Conservation (phyloP, 2,888 invertebrate genomes). For the Lamproptera curius region DNA sequence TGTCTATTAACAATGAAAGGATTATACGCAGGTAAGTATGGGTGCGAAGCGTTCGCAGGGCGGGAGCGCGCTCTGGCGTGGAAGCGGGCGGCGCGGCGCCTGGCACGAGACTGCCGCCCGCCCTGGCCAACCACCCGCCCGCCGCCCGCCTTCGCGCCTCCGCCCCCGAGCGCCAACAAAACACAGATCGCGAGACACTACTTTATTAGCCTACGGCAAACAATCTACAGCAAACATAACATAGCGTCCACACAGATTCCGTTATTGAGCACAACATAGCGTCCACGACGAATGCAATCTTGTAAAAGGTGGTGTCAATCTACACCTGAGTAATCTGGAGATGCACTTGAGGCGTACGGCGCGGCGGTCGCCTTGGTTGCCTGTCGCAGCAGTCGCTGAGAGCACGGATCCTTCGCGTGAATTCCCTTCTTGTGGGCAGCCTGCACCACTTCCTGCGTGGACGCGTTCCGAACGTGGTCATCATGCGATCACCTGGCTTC, state of each 20-base stretch:
- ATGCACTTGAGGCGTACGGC: conserved; percentile 51
- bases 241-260: conserved; percentile 21
- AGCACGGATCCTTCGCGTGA: conserved; percentile 45
- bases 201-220: conserved; percentile 72
- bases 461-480: conserved; percentile 61
- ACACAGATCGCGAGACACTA: conserved; percentile 67
- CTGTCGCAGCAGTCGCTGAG: conserved; percentile 53
- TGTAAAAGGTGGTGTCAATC: conserved; percentile 25
- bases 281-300: background rate
- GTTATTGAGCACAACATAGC: background rate
- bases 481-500: conserved; percentile 68
- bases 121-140: conserved; percentile 38
- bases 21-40: conserved; percentile 13
- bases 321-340: conserved; percentile 75
- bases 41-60: conserved; percentile 36
- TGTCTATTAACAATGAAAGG: conserved; percentile 17
- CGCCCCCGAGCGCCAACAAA: conserved; percentile 55
- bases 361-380: conserved; percentile 48
- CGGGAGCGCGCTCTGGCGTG: conserved; percentile 44
- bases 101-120: conserved; percentile 69
- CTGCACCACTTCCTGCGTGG: conserved; percentile 51
- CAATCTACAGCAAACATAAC: conserved; percentile 46
- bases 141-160: conserved; percentile 43
- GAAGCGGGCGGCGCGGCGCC: conserved; percentile 66
- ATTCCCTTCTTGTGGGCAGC: conserved; percentile 50